A percentile compares a stretch with the other conserved stretches of the same genome.
Conservation (phyloP, 2,797 vertebrate species). For the Tympanoctomys barrerae region DNA sequence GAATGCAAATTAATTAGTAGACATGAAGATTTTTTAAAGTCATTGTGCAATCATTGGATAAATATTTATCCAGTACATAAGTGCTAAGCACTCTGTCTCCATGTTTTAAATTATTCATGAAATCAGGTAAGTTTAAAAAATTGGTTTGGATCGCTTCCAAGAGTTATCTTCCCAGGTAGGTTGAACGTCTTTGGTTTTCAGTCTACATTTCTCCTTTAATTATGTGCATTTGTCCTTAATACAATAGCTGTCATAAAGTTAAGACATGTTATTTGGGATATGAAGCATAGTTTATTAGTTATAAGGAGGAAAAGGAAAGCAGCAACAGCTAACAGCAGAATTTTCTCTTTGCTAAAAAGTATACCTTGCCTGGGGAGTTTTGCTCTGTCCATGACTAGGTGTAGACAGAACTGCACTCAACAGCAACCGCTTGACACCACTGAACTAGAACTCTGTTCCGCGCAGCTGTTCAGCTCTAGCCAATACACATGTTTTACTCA, state of each 20-base stretch:
- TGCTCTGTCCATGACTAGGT: background rate
- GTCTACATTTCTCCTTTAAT: conserved; percentile 52
- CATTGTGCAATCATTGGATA: conserved; percentile 2
- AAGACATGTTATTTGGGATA: conserved; percentile 33
- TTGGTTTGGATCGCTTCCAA: conserved; percentile 16
- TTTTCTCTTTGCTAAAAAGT: conserved; percentile 14
- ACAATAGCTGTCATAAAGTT: background rate
- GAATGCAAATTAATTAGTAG: conserved; percentile 60
- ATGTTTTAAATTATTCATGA: conserved; percentile 65
- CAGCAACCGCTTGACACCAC: background rate
- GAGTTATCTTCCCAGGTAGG: conserved; percentile 9
- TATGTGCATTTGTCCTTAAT: conserved; percentile 11
- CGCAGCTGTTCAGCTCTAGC: background rate
- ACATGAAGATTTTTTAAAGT: conserved; percentile 38
- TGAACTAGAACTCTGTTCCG: background rate
- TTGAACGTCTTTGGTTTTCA: conserved; percentile 26
- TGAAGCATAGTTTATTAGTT: conserved; percentile 6
- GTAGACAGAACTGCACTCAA: background rate
- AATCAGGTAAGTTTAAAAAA: conserved; percentile 55
- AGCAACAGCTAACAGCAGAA: background rate
- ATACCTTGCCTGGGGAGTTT: background rate
- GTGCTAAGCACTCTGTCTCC: conserved; percentile 51
- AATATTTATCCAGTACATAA: conserved; percentile 37
- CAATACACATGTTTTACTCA: background rate
- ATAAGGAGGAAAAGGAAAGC: background rate